Evolutionary conservation across 2,888 invertebrate genomes (phyloP).

Genomic region (Acleris holmiana): DNA sequence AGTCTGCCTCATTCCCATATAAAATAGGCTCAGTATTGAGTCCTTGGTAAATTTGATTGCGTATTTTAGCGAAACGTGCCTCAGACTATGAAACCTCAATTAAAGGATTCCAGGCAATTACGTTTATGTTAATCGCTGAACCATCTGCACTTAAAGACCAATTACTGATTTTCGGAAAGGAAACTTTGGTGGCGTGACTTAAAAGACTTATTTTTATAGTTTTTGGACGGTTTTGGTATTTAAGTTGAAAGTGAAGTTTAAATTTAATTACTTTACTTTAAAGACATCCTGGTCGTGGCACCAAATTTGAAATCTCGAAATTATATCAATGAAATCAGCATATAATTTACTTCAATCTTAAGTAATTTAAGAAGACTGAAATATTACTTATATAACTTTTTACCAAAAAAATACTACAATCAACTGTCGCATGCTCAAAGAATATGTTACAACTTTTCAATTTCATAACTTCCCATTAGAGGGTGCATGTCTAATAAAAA

Average conservation of each 20-base stretch:
- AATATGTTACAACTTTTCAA: neutral
- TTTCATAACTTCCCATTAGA: slow-evolving; percentile 1
- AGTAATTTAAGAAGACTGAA: too few species aligned
- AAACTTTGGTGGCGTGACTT: neutral
- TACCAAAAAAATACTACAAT: too few species aligned
- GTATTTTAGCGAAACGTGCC: slow-evolving; percentile 18
- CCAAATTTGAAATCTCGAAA: too few species aligned
- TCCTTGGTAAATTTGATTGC: neutral
- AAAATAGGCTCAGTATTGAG: neutral
- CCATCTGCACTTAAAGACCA: slow-evolving; percentile 5
- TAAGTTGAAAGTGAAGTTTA: neutral
- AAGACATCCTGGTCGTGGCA: too few species aligned
- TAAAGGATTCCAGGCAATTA: slow-evolving; percentile 21
- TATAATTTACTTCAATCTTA: too few species aligned
- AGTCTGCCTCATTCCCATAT: too few species aligned
- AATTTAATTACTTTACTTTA: neutral
- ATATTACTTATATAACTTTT: too few species aligned
- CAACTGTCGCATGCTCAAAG: too few species aligned
- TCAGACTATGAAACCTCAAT: slow-evolving; percentile 14
- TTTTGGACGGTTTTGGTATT: neutral
- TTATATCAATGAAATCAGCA: too few species aligned
- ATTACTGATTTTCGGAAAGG: neutral
- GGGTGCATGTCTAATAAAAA: slow-evolving; percentile 8
- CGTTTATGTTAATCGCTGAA: slow-evolving; percentile 19
- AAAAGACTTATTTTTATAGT: neutral